A percentile compares a stretch with the other conserved stretches of the same genome.
Conservation (phyloP, 2,113 vertebrate genomes). For the Eclectus roratus region DNA sequence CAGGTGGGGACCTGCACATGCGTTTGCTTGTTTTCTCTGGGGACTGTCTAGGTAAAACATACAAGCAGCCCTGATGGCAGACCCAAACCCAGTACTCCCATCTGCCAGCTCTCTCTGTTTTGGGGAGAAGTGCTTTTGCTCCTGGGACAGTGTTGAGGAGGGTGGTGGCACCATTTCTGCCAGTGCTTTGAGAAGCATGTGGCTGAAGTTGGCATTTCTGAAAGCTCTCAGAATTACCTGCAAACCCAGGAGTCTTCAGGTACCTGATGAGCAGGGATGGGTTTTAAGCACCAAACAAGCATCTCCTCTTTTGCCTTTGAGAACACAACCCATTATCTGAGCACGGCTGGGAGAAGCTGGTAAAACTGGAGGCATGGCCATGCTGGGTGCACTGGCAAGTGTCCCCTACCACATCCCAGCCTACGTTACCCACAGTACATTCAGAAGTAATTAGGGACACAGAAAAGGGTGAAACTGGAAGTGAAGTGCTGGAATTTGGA, state of each 20-base stretch:
- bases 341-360: neutral
- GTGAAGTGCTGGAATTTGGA: neutral
- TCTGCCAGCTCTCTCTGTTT: neutral
- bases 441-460: neutral
- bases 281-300: neutral
- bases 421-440: rapidly evolving
- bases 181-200: neutral
- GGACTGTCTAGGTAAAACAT: neutral
- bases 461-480: neutral
- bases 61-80: neutral
- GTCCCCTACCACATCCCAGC: rapidly evolving
- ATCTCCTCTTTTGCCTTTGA: neutral
- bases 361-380: neutral
- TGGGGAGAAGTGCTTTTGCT: neutral
- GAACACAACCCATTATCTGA: neutral
- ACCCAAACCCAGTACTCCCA: neutral
- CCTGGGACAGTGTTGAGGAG: rapidly evolving
- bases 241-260: neutral
- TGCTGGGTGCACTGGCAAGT: neutral
- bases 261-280: neutral
- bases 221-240: neutral
- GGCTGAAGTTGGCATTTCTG: neutral
- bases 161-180: neutral
- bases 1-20: rapidly evolving
- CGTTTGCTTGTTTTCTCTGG: neutral